These are phyloP conservation scores for Agraylea sexmaculata DNA, from an alignment of 1,140 invertebrate species.

Conservation along the genomic window DNA sequence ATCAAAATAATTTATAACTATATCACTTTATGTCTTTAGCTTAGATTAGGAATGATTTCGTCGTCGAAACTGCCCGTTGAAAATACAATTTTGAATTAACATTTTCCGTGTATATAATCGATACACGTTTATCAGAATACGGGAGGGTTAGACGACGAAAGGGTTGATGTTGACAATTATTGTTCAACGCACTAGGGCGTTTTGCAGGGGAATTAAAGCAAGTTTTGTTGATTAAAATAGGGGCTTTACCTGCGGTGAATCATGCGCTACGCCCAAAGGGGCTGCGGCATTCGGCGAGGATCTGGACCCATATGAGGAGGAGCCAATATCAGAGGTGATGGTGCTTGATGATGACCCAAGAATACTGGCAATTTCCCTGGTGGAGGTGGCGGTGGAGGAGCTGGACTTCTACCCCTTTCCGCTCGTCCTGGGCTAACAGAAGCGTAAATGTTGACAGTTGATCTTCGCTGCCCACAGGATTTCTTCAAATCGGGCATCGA, in stretches of 20 bases:
- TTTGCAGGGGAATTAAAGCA: conserved; percentile 15
- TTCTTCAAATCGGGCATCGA: conserved; percentile 70
- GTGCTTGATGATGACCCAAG: conserved; percentile 33
- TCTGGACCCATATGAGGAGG: conserved; percentile 81
- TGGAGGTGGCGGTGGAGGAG: conserved; percentile 48
- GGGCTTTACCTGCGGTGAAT: conserved; percentile 42
- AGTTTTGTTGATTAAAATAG: conserved; percentile 14
- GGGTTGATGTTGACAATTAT: too few species aligned
- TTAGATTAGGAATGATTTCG: too few species aligned
- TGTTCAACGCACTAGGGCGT: too few species aligned
- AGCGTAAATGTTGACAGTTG: conserved; percentile 53
- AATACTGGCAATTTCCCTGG: conserved; percentile 41
- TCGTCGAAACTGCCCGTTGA: too few species aligned
- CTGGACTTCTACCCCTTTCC: conserved; percentile 49
- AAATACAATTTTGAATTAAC: too few species aligned
- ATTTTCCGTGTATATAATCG: too few species aligned
- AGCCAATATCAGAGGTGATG: conserved; percentile 48
- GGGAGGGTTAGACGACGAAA: too few species aligned
- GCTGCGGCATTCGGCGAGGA: conserved; percentile 83
- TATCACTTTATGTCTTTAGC: too few species aligned
- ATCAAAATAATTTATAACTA: too few species aligned
- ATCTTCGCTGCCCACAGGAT: conserved; percentile 44
- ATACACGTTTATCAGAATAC: too few species aligned
- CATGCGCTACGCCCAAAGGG: conserved; percentile 55
- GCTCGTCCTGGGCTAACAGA: conserved; percentile 40